These are phyloP conservation scores for Paramormyrops kingsleyae DNA, from an alignment of 2,113 vertebrate genomes.

Conservation along the genomic window DNA sequence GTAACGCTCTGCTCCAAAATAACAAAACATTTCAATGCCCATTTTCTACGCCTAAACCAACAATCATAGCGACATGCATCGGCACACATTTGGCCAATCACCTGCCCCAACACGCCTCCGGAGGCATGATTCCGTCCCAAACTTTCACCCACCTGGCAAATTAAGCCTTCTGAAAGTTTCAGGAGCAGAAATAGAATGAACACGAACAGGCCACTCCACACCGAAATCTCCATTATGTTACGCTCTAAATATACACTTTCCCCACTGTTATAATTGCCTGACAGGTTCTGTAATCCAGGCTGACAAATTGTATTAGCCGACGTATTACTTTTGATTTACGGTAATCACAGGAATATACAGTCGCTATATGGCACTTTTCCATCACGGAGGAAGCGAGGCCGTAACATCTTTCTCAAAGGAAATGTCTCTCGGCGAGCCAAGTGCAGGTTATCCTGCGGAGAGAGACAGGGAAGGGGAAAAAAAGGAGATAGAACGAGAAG, in stretches of 20 bases:
- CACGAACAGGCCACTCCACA: neutral
- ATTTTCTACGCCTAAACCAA: neutral
- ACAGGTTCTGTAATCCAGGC: slow-evolving; percentile 20
- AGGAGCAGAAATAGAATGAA: neutral
- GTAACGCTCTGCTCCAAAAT: neutral
- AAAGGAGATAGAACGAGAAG: slow-evolving; percentile 37
- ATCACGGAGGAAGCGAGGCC: neutral
- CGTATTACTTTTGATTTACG: slow-evolving; percentile 16
- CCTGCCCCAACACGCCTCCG: neutral
- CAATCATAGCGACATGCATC: neutral
- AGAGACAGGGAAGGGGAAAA: slow-evolving; percentile 9
- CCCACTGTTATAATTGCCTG: slow-evolving; percentile 7
- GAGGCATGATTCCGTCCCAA: neutral
- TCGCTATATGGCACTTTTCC: neutral
- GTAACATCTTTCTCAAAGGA: slow-evolving; percentile 16
- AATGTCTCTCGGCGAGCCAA: neutral
- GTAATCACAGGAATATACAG: slow-evolving; percentile 3
- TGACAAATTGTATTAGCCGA: slow-evolving; percentile 20
- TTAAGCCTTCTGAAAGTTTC: neutral
- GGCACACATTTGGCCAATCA: neutral
- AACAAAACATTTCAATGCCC: neutral
- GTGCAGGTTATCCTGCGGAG: neutral
- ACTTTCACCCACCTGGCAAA: neutral
- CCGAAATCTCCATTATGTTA: neutral
- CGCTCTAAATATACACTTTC: slow-evolving; percentile 5